Conservation (phyloP, 2,888 invertebrate species). For the Epirrita christyi region DNA sequence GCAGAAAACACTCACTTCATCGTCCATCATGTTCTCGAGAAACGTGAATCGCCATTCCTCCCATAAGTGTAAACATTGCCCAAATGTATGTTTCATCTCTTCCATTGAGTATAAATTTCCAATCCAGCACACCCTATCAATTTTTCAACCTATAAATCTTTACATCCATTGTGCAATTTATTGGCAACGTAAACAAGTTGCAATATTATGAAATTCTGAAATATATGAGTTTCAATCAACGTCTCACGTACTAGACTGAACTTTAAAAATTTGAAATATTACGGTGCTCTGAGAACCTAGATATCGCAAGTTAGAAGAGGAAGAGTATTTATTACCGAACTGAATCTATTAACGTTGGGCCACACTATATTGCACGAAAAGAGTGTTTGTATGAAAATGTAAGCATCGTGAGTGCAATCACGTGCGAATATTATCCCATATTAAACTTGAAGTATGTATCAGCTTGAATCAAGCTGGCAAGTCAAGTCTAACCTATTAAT, state of each 20-base stretch:
- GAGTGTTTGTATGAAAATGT: no score
- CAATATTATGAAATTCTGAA: conserved; percentile 61
- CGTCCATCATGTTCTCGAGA: no score
- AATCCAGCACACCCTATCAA: conserved; percentile 12
- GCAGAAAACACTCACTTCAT: no score
- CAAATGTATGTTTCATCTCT: background rate
- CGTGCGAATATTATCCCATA: no score
- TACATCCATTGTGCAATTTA: conserved; percentile 41
- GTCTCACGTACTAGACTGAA: conserved; percentile 57
- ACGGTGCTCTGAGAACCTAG: conserved; percentile 48
- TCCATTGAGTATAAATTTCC: conserved; percentile 7
- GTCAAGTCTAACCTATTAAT: no score
- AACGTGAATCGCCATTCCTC: background rate
- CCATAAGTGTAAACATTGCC: background rate
- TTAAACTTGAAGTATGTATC: no score
- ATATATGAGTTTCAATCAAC: conserved; percentile 70
- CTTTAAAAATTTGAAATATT: conserved; percentile 75
- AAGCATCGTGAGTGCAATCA: no score
- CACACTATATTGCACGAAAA: no score
- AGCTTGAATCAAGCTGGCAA: no score
- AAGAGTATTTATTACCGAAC: no score
- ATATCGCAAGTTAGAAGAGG: conserved; percentile 31
- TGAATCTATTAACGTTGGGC: no score
- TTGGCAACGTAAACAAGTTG: conserved; percentile 48
- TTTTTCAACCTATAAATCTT: conserved; percentile 35